Percentiles rank a stretch among this genome's conserved stretches.
Evolutionary conservation across 2,888 invertebrate genomes (phyloP).

Genomic region (Marasmarcha lunaedactyla): DNA sequence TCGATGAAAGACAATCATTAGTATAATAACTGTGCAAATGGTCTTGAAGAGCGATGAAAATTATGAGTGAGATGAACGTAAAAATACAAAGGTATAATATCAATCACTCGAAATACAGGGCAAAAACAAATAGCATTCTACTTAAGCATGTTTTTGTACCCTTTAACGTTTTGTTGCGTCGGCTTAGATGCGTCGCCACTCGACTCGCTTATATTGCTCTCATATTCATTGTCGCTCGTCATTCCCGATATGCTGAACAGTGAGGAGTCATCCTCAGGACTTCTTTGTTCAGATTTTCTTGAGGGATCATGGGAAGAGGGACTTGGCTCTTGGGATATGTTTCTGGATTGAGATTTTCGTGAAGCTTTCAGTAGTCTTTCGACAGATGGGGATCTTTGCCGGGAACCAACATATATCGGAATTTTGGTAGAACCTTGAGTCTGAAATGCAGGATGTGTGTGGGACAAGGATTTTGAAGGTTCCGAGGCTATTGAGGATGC

Average conservation of each 20-base stretch:
- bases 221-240: slow-evolving; percentile 69
- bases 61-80: not conserved
- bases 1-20: no score
- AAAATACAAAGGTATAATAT: slow-evolving; percentile 33
- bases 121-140: slow-evolving; percentile 58
- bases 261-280: slow-evolving; percentile 68
- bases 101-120: slow-evolving; percentile 49
- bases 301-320: slow-evolving; percentile 58
- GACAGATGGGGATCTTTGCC: slow-evolving; percentile 67
- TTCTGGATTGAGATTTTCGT: slow-evolving; percentile 45
- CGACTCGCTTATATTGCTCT: slow-evolving; percentile 66
- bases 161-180: slow-evolving; percentile 58
- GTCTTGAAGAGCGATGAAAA: not conserved
- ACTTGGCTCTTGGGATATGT: slow-evolving; percentile 56
- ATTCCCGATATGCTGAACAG: slow-evolving; percentile 70
- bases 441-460: slow-evolving; percentile 68
- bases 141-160: slow-evolving; percentile 46
- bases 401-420: slow-evolving; percentile 76
- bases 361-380: slow-evolving; percentile 41
- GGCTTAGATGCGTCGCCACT: slow-evolving; percentile 61
- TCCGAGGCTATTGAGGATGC: slow-evolving; percentile 64
- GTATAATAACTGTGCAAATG: no score
- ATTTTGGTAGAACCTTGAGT: slow-evolving; percentile 79
- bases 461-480: slow-evolving; percentile 57
- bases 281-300: slow-evolving; percentile 62